Conservation (phyloP, 2,888 invertebrate species). For the Noctuana brunneofusca region DNA sequence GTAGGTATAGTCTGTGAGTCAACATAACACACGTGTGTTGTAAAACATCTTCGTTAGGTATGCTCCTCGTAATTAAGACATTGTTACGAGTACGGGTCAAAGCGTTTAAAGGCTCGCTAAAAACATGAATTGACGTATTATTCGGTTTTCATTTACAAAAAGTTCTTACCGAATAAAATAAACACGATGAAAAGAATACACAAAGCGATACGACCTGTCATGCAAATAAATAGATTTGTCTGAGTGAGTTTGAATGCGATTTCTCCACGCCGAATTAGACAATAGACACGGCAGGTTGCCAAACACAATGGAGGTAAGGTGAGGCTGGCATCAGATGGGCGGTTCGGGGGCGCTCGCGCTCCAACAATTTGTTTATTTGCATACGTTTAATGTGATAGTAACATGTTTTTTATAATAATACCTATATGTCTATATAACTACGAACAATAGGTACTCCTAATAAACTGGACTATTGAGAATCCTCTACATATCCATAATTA, state of each 20-base stretch:
- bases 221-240: constrained; percentile 16
- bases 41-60: too few species aligned
- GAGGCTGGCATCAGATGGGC: constrained; percentile 10
- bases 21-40: too few species aligned
- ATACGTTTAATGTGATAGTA: background rate
- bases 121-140: background rate
- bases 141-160: background rate
- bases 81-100: background rate
- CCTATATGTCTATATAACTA: too few species aligned
- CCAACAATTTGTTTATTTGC: background rate
- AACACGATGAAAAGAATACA: background rate
- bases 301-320: background rate
- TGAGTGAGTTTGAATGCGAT: constrained; percentile 20
- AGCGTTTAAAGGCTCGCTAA: background rate
- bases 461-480: too few species aligned
- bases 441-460: too few species aligned
- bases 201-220: background rate
- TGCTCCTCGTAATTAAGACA: too few species aligned
- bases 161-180: background rate
- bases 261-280: constrained; percentile 11
- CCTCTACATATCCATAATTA: too few species aligned
- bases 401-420: background rate
- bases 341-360: background rate
- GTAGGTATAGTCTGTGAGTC: too few species aligned
- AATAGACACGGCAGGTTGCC: constrained; percentile 24